phyloP scores from a whole-genome alignment of 2,888 invertebrate species.

The Nebria brevicollis region DNA sequence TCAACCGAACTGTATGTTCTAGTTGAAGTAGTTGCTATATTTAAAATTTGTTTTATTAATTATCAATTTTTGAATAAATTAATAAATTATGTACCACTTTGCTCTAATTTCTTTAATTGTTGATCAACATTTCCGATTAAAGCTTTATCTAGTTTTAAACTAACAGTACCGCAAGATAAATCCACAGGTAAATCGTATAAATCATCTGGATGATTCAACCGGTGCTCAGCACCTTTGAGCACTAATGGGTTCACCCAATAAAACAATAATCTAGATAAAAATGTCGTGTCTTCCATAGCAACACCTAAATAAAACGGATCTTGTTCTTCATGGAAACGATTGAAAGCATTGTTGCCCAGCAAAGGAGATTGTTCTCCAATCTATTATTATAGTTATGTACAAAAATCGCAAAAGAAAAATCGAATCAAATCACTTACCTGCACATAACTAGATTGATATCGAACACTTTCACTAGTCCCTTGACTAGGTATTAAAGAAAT shows the following conservation, averaged over 20 bases:
- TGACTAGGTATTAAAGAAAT: conserved; percentile 76
- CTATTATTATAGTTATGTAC: conserved; percentile 58
- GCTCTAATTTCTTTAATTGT: conserved; percentile 52
- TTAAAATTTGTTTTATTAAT: background rate
- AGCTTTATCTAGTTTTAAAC: conserved; percentile 69
- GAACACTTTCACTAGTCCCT: conserved; percentile 64
- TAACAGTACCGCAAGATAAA: conserved; percentile 71
- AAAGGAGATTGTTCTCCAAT: conserved; percentile 71
- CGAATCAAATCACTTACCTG: conserved; percentile 62
- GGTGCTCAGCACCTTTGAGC: conserved; percentile 79
- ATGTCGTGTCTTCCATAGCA: conserved; percentile 80
- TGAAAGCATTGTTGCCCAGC: conserved; percentile 66
- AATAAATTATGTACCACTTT: conserved; percentile 23
- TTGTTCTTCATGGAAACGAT: conserved; percentile 72
- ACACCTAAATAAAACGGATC: conserved; percentile 80
- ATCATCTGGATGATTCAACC: conserved; percentile 80
- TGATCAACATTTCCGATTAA: conserved; percentile 67
- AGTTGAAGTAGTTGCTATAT: conserved; percentile 10
- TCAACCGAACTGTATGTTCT: conserved; percentile 23
- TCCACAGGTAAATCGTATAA: conserved; percentile 82
- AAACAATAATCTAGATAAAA: conserved; percentile 81
- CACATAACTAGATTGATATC: conserved; percentile 66
- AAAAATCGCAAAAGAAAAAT: background rate
- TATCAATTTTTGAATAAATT: conserved; percentile 11
- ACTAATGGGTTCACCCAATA: conserved; percentile 90